Evolutionary conservation across 2,797 vertebrate genomes (phyloP).

Genomic region (Aldrovandia affinis): DNA sequence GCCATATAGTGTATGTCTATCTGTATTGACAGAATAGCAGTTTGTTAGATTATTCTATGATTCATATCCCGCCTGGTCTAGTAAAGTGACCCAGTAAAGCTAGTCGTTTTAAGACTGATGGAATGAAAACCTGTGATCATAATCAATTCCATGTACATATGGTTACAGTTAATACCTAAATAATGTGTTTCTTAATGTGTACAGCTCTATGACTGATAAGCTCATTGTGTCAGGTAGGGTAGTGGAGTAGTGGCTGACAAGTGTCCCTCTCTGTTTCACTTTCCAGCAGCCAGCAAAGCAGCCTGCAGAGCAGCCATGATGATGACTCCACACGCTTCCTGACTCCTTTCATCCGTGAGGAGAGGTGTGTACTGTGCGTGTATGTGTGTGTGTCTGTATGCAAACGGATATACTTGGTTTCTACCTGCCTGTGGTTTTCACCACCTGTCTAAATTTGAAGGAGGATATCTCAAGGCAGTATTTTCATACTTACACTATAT

Average conservation of each 20-base stretch:
- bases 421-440: not conserved
- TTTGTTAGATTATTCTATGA: not conserved
- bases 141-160: not conserved
- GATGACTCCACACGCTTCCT: constrained; percentile 74
- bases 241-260: not conserved
- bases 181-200: not conserved
- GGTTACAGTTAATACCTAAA: not conserved
- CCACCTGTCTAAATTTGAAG: not conserved
- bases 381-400: constrained; percentile 4
- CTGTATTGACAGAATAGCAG: not conserved
- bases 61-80: not conserved
- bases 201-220: not conserved
- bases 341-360: constrained; percentile 69
- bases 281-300: constrained; percentile 76
- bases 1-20: too few relatives aligned
- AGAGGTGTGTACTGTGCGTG: constrained; percentile 64
- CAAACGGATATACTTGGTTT: not conserved
- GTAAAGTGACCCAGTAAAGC: not conserved
- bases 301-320: constrained; percentile 80
- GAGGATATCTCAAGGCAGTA: not conserved
- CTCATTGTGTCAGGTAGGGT: not conserved
- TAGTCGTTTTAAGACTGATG: not conserved
- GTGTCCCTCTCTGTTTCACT: constrained; percentile 30
- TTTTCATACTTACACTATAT: not conserved
- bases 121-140: not conserved